These are phyloP conservation scores for Archips xylosteana DNA, from an alignment of 2,888 invertebrate genomes.

Conservation along the genomic window DNA sequence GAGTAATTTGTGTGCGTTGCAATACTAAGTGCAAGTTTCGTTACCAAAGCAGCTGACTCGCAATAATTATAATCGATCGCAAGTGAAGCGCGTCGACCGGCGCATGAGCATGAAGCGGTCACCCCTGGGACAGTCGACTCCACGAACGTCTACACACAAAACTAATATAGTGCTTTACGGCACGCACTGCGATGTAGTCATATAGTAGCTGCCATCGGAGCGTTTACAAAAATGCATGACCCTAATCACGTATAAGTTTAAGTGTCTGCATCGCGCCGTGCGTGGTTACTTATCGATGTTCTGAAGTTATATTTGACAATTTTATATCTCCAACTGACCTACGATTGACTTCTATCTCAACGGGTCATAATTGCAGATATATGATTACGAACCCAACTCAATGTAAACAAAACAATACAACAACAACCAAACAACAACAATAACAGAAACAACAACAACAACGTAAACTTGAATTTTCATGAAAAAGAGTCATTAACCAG, in stretches of 20 bases:
- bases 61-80: constrained; percentile 21
- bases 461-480: too few relatives aligned
- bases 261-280: not conserved
- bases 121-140: not conserved
- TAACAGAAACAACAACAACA: too few relatives aligned
- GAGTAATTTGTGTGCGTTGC: not conserved
- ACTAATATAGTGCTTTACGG: not conserved
- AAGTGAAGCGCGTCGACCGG: constrained; percentile 15
- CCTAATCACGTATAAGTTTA: not conserved
- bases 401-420: too few relatives aligned
- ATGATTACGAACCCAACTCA: too few relatives aligned
- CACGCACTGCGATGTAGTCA: too few relatives aligned
- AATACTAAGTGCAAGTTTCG: not conserved
- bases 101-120: constrained; percentile 7
- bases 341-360: too few relatives aligned
- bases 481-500: too few relatives aligned
- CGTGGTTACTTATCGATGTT: not conserved
- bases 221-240: not conserved
- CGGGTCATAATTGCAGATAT: too few relatives aligned
- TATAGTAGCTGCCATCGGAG: not conserved
- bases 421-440: too few relatives aligned
- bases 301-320: not conserved
- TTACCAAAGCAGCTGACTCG: constrained; percentile 23
- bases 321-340: too few relatives aligned
- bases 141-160: not conserved